phyloP scores from a whole-genome alignment of 2,888 invertebrate species.

The Andrena hattorfiana region DNA sequence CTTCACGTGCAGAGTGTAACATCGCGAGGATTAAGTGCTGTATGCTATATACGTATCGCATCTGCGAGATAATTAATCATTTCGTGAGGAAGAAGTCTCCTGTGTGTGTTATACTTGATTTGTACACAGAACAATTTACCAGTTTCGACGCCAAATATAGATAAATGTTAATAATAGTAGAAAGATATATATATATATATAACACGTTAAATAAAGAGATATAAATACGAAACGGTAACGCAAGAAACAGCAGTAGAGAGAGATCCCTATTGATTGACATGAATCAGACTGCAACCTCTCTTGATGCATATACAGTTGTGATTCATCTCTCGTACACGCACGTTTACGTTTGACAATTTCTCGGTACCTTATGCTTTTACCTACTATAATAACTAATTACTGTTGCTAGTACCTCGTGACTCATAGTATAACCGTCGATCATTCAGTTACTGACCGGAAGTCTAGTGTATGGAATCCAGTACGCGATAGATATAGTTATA shows the following conservation, averaged over 20 bases:
- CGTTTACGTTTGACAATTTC: slow-evolving; percentile 14
- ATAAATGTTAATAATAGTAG: background rate
- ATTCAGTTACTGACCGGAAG: slow-evolving; percentile 51
- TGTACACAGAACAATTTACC: background rate
- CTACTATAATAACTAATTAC: slow-evolving; percentile 3
- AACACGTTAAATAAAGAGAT: background rate
- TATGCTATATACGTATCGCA: no score
- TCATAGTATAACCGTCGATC: slow-evolving; percentile 39
- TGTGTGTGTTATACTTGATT: no score
- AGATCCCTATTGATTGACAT: background rate
- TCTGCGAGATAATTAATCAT: no score
- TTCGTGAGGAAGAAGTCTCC: no score
- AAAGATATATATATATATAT: background rate
- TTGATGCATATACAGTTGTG: background rate
- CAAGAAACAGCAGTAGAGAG: background rate
- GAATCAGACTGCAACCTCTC: background rate
- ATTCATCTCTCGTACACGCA: slow-evolving; percentile 1
- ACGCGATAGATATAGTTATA: background rate
- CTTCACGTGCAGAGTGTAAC: no score
- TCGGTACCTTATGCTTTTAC: slow-evolving; percentile 10
- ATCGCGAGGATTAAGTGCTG: background rate
- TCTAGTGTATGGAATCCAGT: slow-evolving; percentile 3
- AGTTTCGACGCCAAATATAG: background rate
- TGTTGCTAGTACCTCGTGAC: slow-evolving; percentile 41
- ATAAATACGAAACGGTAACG: background rate